phyloP scores from a whole-genome alignment of 2,113 vertebrate genomes.

The Prolemur simus region DNA sequence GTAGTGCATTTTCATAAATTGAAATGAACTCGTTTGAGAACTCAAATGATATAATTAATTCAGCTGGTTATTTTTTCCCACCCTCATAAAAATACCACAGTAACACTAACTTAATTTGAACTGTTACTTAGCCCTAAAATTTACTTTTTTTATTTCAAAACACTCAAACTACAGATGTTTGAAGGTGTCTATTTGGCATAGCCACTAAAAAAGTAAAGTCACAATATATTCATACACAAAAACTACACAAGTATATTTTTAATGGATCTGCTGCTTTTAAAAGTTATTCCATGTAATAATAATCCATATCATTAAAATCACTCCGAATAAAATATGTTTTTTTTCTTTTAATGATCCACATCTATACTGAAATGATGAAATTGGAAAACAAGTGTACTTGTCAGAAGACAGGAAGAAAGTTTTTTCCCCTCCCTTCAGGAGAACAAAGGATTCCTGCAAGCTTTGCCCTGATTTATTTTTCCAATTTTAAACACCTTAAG shows the following conservation, averaged over 20 bases:
- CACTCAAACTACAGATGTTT: not conserved
- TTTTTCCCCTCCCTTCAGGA: constrained; percentile 57
- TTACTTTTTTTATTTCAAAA: constrained; percentile 39
- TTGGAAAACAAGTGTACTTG: constrained; percentile 82
- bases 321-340: constrained; percentile 47
- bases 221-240: not conserved
- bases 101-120: not conserved
- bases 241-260: not conserved
- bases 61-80: not conserved
- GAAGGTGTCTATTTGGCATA: not conserved
- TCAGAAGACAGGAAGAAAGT: constrained; percentile 80
- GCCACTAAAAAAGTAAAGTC: constrained; percentile 14
- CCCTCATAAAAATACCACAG: not conserved
- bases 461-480: constrained; percentile 88
- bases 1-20: constrained; percentile 4
- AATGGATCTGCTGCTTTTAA: constrained; percentile 18
- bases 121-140: not conserved
- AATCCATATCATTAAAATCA: constrained; percentile 66
- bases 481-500: constrained; percentile 90
- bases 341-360: constrained; percentile 77
- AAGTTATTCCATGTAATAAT: constrained; percentile 46
- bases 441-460: constrained; percentile 87
- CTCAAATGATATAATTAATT: not conserved
- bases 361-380: constrained; percentile 83
- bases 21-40: constrained; percentile 41